Conservation (phyloP, 2,888 invertebrate species). For the Cheilosia vernalis region DNA sequence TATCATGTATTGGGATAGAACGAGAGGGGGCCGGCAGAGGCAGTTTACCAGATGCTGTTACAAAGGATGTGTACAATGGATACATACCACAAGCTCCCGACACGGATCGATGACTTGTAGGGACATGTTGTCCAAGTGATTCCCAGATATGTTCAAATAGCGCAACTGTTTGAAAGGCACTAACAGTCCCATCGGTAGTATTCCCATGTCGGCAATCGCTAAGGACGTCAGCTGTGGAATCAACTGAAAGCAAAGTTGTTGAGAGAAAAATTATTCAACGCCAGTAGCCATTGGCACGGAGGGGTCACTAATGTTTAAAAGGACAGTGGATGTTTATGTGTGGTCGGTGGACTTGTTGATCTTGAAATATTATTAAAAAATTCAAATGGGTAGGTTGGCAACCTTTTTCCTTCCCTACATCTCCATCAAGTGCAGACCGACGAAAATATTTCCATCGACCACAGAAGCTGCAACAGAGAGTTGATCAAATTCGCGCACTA, state of each 20-base stretch:
- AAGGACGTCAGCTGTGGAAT: constrained; percentile 82
- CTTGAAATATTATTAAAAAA: too few relatives aligned
- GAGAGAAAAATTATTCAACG: constrained; percentile 37
- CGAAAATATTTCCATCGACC: too few relatives aligned
- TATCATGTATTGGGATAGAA: not conserved
- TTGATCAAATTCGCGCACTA: too few relatives aligned
- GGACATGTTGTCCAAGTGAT: constrained; percentile 85
- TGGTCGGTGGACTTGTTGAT: constrained; percentile 14
- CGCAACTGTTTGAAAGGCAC: constrained; percentile 84
- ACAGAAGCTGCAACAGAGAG: too few relatives aligned
- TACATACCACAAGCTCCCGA: constrained; percentile 82
- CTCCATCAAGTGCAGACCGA: too few relatives aligned
- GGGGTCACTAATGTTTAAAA: not conserved
- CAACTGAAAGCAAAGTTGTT: constrained; percentile 77
- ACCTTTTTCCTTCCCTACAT: too few relatives aligned
- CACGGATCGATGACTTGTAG: constrained; percentile 83
- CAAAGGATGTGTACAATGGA: not conserved
- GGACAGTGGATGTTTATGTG: not conserved
- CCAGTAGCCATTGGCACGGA: constrained; percentile 4
- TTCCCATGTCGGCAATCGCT: constrained; percentile 83
- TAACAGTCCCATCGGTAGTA: constrained; percentile 82
- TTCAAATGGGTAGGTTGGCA: too few relatives aligned
- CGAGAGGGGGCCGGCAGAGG: constrained; percentile 15
- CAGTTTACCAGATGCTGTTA: constrained; percentile 27
- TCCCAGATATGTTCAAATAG: constrained; percentile 89